Conservation (phyloP, 2,113 vertebrate genomes). For the Rhea americana region DNA sequence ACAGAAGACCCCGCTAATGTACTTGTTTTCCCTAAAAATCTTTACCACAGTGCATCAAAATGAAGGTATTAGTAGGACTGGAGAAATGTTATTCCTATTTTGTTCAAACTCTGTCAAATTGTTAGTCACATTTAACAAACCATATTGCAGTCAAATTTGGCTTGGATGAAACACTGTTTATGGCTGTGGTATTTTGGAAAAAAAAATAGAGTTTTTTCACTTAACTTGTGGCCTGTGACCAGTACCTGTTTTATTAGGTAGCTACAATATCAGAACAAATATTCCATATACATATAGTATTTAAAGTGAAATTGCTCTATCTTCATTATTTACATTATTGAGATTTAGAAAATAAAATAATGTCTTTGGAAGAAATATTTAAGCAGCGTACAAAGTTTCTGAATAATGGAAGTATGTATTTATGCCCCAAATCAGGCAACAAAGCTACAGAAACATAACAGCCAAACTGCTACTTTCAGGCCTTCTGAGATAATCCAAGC, state of each 20-base stretch:
- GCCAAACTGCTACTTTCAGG: background rate
- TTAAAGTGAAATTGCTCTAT: background rate
- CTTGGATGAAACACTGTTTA: background rate
- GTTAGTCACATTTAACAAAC: background rate
- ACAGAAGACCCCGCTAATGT: background rate
- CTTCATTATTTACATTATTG: background rate
- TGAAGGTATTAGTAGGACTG: background rate
- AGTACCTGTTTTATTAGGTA: background rate
- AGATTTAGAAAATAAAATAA: background rate
- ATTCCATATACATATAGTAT: no score
- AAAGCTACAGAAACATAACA: background rate
- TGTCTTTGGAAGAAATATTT: background rate
- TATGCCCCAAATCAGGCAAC: background rate
- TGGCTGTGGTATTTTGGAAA: background rate
- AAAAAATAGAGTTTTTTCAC: background rate
- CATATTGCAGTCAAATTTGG: background rate
- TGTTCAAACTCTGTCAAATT: background rate
- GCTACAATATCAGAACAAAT: background rate
- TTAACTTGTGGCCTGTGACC: background rate
- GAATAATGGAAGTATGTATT: background rate
- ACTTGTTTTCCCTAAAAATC: background rate
- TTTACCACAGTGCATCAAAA: background rate
- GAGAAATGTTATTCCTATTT: background rate
- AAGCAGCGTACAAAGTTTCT: background rate
- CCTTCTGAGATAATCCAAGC: background rate